Evolutionary conservation across 1,140 invertebrate genomes (phyloP), one percentile per base, ranked within the genome.

Genomic region (Sarcophaga peregrina): DNA sequence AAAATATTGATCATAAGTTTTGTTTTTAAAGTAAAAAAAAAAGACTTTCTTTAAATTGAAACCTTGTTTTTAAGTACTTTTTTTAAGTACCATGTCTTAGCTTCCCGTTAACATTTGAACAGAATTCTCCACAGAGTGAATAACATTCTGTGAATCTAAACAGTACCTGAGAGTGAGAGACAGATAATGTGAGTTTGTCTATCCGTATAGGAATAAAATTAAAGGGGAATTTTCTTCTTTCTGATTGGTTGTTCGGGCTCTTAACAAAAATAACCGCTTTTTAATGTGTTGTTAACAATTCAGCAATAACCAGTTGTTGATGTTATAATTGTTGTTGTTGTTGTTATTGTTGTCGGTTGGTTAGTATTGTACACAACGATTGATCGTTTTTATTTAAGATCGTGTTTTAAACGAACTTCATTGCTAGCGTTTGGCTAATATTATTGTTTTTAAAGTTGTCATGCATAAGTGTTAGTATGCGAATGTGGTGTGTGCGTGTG

Each of bases 361-460:
- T 20, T 20, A 5, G 17, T 68, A 7, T 52, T 50, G 25, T 78
- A 17, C 17, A 20, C 37, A 78, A 78, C 75, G 48, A 78, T 78
- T 78, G 75, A 78, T 78, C 48, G 75, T 78, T 78, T 50, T 78
- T 78, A 11, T 17, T 52, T 11, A 52, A 78, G 48, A 78, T 78
- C 75, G 48, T 78, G 75, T 47, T 47, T 78, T 78, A 78, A 78
- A 78, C 75, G 75, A 50, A 50, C 48, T 50, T 78, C 11, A 20
- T 78, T 50, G 75, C 20, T 78, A 6, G 25, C 13, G 17, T 37
- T 37, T 37, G 25, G 25, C 25, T 37, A 37, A 37, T 37, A 37
- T 37, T 68, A 20, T n/a, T 58, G 54, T n/a, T 58, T n/a, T 25
- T 68, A 37, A 37, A 37, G 25, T 37, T 37, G 25, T 4, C 25